Evolutionary conservation across 2,797 vertebrate species (phyloP).

Genomic region (Phaenicophaeus curvirostris): DNA sequence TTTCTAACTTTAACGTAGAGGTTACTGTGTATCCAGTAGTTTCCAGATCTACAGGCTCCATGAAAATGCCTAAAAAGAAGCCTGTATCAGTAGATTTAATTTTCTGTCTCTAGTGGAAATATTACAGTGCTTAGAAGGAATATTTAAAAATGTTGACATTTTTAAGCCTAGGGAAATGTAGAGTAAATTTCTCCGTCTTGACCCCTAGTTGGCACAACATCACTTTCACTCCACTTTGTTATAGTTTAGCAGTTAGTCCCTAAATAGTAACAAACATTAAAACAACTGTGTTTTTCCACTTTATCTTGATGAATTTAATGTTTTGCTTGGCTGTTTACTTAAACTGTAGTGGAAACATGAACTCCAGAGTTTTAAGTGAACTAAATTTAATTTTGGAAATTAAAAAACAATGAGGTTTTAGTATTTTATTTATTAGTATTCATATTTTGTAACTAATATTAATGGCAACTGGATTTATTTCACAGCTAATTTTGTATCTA

Average conservation of each 20-base stretch:
- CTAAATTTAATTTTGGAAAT: neutral
- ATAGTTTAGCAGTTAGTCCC: neutral
- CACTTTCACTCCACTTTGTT: neutral
- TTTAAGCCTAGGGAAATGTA: neutral
- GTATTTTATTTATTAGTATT: neutral
- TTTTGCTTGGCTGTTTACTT: neutral
- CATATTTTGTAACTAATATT: neutral
- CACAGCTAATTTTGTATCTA: neutral
- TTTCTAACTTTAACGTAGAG: neutral
- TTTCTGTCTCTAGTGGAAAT: neutral
- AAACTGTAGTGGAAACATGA: neutral
- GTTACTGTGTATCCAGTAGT: neutral
- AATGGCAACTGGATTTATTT: neutral
- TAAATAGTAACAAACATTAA: neutral
- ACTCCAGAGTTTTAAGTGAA: neutral
- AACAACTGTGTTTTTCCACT: neutral
- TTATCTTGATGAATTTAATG: neutral
- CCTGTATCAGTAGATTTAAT: neutral
- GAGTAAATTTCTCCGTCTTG: neutral
- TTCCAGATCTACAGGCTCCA: neutral
- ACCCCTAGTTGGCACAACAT: neutral
- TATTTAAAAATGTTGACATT: neutral
- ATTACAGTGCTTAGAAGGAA: neutral
- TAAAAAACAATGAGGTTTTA: neutral
- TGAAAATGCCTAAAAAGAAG: neutral